These are phyloP conservation scores for Astropecten irregularis DNA, from an alignment of 53 echinoderm and acorn worm genomes.

Conservation along the genomic window DNA sequence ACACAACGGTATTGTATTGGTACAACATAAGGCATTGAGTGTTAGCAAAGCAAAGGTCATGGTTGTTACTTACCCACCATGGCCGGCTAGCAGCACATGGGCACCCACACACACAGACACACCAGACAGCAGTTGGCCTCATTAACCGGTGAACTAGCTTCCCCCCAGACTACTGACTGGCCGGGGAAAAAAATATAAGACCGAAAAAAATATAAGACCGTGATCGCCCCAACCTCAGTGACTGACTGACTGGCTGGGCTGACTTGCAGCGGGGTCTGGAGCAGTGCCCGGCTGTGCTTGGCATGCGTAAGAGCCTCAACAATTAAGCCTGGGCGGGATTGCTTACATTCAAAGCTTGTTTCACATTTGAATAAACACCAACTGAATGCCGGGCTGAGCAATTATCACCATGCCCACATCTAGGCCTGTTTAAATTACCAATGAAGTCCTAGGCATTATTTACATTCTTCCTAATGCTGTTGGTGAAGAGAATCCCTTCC, in stretches of 20 bases:
- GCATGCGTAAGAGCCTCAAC: constrained; percentile 55
- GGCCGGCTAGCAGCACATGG: constrained; percentile 22
- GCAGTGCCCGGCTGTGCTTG: neutral
- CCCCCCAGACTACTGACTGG: neutral
- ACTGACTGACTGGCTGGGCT: constrained; percentile 35
- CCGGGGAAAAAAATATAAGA: neutral
- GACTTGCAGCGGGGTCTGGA: neutral
- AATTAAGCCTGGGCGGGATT: constrained; percentile 43
- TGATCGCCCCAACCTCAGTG: constrained; percentile 26
- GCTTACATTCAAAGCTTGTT: constrained; percentile 68
- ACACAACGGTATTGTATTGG: too few species aligned
- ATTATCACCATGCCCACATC: constrained; percentile 65
- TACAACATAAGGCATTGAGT: constrained; percentile 21
- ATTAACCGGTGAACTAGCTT: constrained; percentile 53
- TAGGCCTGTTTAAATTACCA: constrained; percentile 67
- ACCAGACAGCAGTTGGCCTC: constrained; percentile 56
- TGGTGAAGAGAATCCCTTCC: neutral
- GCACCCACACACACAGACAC: constrained; percentile 49
- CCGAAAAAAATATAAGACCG: neutral
- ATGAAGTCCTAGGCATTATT: constrained; percentile 72
- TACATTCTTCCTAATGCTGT: constrained; percentile 65
- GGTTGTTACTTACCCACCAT: constrained; percentile 18
- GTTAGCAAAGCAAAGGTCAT: constrained; percentile 37
- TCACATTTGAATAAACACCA: constrained; percentile 80
- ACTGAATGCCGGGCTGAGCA: constrained; percentile 63